Percentiles rank a stretch among this genome's conserved stretches.
Evolutionary conservation across 2,888 invertebrate species (phyloP).

Genomic region (Apoda limacodes): DNA sequence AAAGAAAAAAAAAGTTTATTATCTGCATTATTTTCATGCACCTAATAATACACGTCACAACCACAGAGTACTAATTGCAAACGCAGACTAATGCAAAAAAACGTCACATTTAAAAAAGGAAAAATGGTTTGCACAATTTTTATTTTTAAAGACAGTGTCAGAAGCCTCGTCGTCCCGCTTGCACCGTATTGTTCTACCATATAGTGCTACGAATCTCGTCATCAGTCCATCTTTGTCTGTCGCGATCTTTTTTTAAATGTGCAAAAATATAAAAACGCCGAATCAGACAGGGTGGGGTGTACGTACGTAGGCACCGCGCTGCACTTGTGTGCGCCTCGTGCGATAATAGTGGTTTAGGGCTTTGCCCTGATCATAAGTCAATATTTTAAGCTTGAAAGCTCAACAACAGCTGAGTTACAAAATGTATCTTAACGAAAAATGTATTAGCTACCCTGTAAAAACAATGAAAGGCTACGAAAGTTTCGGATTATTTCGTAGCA

Average conservation of each 20-base stretch:
- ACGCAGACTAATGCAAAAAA: slow-evolving; percentile 68
- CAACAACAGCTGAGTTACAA: not conserved
- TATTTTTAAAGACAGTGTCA: slow-evolving; percentile 62
- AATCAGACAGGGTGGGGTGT: slow-evolving; percentile 52
- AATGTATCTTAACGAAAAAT: too few species aligned
- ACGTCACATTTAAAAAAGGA: slow-evolving; percentile 65
- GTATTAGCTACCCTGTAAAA: too few species aligned
- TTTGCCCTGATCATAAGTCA: slow-evolving; percentile 66
- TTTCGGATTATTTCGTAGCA: too few species aligned
- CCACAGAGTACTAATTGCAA: slow-evolving; percentile 67
- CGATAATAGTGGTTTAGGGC: slow-evolving; percentile 63
- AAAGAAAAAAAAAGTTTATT: too few species aligned
- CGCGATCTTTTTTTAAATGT: slow-evolving; percentile 63
- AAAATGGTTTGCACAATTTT: slow-evolving; percentile 61
- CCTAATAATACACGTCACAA: slow-evolving; percentile 49
- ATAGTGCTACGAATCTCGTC: slow-evolving; percentile 42
- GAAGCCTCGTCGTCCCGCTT: slow-evolving; percentile 55
- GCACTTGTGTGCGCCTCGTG: slow-evolving; percentile 49
- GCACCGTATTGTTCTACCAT: slow-evolving; percentile 48
- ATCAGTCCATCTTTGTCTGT: slow-evolving; percentile 68
- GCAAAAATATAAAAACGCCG: slow-evolving; percentile 69
- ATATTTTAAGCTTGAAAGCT: slow-evolving; percentile 25
- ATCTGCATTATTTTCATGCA: slow-evolving; percentile 62
- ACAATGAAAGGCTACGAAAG: too few species aligned
- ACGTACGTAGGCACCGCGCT: slow-evolving; percentile 33